Percentiles rank a stretch among this genome's conserved stretches.
These are phyloP conservation scores for Haemorhous mexicanus DNA, from an alignment of 2,113 vertebrate species.

Conservation along the genomic window DNA sequence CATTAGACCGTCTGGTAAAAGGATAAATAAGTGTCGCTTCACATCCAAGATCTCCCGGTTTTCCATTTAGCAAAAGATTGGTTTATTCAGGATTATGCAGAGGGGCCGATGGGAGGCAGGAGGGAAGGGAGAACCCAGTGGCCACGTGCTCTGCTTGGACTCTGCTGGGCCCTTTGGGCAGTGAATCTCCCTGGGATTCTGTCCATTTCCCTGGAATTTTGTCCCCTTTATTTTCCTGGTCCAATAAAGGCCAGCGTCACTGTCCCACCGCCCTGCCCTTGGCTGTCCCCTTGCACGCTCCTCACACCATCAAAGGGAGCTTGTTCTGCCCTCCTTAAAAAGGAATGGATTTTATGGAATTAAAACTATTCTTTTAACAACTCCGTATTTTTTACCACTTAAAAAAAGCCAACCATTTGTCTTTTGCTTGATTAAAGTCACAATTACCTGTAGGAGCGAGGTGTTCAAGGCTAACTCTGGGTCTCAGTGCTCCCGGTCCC, in stretches of 20 bases:
- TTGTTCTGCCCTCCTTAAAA: neutral
- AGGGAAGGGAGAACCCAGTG: neutral
- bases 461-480: neutral
- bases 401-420: neutral
- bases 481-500: accelerated
- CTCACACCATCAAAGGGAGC: neutral
- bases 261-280: accelerated
- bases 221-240: accelerated
- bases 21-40: slow-evolving; percentile 82
- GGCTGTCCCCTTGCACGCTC: accelerated
- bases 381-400: neutral
- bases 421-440: neutral
- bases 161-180: accelerated
- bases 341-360: neutral
- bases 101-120: neutral
- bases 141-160: neutral
- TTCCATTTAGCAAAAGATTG: slow-evolving; percentile 48
- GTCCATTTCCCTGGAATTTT: neutral
- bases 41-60: slow-evolving; percentile 70
- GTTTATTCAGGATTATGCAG: slow-evolving; percentile 33
- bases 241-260: accelerated
- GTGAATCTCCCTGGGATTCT: neutral
- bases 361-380: neutral
- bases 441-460: slow-evolving; percentile 37
- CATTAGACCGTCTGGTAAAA: slow-evolving; percentile 80